phyloP scores from a whole-genome alignment of 2,113 vertebrate species.

The Heteronetta atricapilla region DNA sequence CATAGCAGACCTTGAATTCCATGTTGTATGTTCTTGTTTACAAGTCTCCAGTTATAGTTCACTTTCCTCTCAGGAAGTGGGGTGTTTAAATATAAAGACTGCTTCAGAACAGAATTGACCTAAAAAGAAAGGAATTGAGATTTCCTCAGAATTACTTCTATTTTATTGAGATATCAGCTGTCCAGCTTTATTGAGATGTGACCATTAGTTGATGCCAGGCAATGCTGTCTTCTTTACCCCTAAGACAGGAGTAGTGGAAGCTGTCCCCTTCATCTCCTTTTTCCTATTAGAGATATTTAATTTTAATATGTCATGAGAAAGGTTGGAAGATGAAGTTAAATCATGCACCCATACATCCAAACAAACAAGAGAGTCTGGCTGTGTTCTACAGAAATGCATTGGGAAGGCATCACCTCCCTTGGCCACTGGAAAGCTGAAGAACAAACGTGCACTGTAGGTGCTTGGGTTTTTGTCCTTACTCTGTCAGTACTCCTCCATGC shows the following conservation, averaged over 20 bases:
- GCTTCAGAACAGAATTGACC: background rate
- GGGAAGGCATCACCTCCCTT: accelerated
- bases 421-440: background rate
- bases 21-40: background rate
- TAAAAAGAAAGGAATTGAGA: background rate
- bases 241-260: background rate
- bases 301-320: background rate
- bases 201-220: accelerated
- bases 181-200: background rate
- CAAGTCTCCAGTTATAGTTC: background rate
- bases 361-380: background rate
- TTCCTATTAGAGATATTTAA: background rate
- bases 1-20: background rate
- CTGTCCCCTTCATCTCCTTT: background rate
- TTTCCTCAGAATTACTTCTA: background rate
- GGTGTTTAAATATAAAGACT: background rate
- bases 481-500: accelerated
- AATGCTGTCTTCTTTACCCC: background rate
- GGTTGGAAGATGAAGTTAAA: background rate
- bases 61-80: background rate
- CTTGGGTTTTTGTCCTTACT: background rate
- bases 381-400: background rate
- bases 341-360: background rate
- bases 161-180: background rate
- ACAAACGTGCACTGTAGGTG: accelerated